A percentile compares a stretch with the other conserved stretches of the same genome.
phyloP scores from a whole-genome alignment of 2,888 invertebrate genomes.

The Perithous albicinctus region DNA sequence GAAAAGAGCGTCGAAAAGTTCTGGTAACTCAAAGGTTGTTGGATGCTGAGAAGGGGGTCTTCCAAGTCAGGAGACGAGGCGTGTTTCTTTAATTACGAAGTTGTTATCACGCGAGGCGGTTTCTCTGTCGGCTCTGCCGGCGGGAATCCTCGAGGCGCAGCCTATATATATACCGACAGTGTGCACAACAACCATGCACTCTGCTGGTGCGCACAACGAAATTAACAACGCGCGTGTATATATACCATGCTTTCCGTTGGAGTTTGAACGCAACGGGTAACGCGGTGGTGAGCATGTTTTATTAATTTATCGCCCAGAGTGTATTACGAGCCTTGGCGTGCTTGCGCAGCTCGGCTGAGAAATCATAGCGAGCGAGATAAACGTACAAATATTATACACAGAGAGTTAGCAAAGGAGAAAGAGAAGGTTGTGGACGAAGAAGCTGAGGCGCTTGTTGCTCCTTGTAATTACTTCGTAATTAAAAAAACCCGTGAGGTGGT shows the following conservation, averaged over 20 bases:
- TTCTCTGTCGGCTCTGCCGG: slow-evolving; percentile 59
- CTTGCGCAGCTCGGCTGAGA: slow-evolving; percentile 56
- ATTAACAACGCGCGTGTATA: slow-evolving; percentile 73
- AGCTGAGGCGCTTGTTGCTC: slow-evolving; percentile 49
- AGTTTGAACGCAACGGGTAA: slow-evolving; percentile 67
- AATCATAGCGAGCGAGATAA: slow-evolving; percentile 67
- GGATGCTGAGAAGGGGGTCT: neutral
- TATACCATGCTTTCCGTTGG: slow-evolving; percentile 14
- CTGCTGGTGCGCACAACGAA: slow-evolving; percentile 67
- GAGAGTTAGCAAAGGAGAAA: slow-evolving; percentile 19
- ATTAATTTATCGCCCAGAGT: slow-evolving; percentile 82
- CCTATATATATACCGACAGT: neutral
- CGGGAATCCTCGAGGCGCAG: slow-evolving; percentile 54
- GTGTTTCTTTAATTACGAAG: slow-evolving; percentile 80
- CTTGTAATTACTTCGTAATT: slow-evolving; percentile 82
- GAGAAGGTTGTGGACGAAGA: slow-evolving; percentile 57
- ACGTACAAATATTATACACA: slow-evolving; percentile 24
- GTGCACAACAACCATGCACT: slow-evolving; percentile 4
- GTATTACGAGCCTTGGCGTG: slow-evolving; percentile 75
- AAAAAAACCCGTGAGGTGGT: slow-evolving; percentile 72
- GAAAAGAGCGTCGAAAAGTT: slow-evolving; percentile 61
- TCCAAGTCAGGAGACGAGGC: slow-evolving; percentile 23
- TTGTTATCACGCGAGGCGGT: slow-evolving; percentile 74
- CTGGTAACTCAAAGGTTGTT: slow-evolving; percentile 19
- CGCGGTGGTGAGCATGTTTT: slow-evolving; percentile 77